Evolutionary conservation across 2,888 invertebrate genomes (phyloP).

Genomic region (Drosophila prolongata): DNA sequence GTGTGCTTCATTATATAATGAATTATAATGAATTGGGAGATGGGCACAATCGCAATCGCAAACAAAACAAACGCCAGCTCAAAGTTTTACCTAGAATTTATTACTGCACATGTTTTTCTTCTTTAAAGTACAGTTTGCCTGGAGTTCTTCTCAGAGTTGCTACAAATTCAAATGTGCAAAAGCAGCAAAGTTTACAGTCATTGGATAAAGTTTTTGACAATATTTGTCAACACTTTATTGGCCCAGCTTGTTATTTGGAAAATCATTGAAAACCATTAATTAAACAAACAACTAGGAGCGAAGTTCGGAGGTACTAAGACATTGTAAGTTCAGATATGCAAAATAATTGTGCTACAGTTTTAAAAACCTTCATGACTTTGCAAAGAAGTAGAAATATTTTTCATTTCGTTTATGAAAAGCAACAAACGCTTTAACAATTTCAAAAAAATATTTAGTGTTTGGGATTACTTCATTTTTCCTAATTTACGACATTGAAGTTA

Average conservation of each 20-base stretch:
- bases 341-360: not conserved
- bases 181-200: conserved; percentile 12
- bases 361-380: no score
- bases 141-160: conserved; percentile 20
- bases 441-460: no score
- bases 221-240: conserved; percentile 31
- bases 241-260: conserved; percentile 15
- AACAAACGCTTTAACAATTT: no score
- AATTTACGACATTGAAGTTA: no score
- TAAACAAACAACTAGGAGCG: conserved; percentile 2
- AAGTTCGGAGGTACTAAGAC: not conserved
- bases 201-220: conserved; percentile 19
- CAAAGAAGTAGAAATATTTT: no score
- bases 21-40: conserved; percentile 67
- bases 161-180: conserved; percentile 3
- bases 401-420: no score
- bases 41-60: conserved; percentile 54
- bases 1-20: conserved; percentile 71
- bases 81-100: conserved; percentile 58
- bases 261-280: conserved; percentile 1
- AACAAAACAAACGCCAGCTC: conserved; percentile 8
- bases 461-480: no score
- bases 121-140: conserved; percentile 28
- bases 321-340: not conserved
- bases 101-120: conserved; percentile 52